Evolutionary conservation across 2,113 vertebrate species (phyloP), one percentile per base, ranked within the genome.

Genomic region (Telmatochromis bifrenatus): DNA sequence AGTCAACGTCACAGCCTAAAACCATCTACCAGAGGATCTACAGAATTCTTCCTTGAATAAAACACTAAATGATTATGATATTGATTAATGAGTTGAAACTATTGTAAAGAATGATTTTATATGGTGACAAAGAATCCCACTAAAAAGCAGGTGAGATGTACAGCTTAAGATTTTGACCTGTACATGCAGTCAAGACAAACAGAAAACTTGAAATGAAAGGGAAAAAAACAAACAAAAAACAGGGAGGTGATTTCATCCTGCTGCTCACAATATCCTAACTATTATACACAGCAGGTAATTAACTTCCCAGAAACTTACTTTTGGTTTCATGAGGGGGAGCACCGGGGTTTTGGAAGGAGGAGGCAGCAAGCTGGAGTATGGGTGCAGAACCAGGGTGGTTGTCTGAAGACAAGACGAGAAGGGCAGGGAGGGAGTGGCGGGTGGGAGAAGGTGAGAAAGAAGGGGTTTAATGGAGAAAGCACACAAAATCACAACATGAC

Each of bases 321-420:
- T 96, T 97, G 93, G 93, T 95, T 95, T 97, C 96, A 86, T 97
- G 95, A 33, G 96, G 93, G 86, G 96, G 93, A 35, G 87, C 95
- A 82, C 96, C 96, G 0, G 96, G 91, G 90, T 96, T 96, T 94
- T 96, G 96, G 93, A 96, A 96, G 96, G 96, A 95, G 94, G 96
- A 90, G 84, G 95, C 95, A 85, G 96, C 96, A 95, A 97, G 96
- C 95, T 96, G 96, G 93, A 96, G 95, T 70, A 96, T 96, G 95
- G 96, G 96, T 88, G 96, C 95, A 94, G 96, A 96, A 93, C 96
- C 96, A 91, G 96, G 94, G 90, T 97, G 96, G 95, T 94, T 96
- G 94, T 97, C 96, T 97, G 95, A 96, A 94, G 93, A 84, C 90
- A 81, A 87, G 89, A 93, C 83, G 86, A 81, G 87, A 82, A 77